A percentile compares a stretch with the other conserved stretches of the same genome.
Conservation (phyloP, 2,797 vertebrate genomes). For the Catharus ustulatus region DNA sequence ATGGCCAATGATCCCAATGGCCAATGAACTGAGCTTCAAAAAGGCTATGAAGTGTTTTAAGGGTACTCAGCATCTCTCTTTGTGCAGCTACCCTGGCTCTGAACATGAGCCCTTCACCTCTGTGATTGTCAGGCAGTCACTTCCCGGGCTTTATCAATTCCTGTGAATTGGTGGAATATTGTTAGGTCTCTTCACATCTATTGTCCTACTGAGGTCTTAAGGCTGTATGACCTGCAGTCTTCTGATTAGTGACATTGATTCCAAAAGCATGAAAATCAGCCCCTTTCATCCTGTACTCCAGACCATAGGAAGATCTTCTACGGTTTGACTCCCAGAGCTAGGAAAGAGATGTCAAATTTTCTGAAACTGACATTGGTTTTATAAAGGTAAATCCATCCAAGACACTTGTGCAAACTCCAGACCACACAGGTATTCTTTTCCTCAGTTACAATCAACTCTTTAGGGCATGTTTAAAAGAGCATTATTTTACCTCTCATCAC, state of each 20-base stretch:
- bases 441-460: background rate
- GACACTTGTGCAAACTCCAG: background rate
- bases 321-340: background rate
- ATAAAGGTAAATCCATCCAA: background rate
- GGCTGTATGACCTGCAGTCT: background rate
- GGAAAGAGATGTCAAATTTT: background rate
- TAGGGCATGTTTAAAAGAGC: background rate
- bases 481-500: background rate
- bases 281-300: background rate
- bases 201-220: background rate
- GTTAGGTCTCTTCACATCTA: background rate
- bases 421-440: background rate
- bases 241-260: background rate
- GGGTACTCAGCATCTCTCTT: background rate
- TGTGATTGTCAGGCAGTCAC: fast-evolving
- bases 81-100: fast-evolving
- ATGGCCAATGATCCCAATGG: fast-evolving
- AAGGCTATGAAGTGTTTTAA: background rate
- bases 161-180: background rate
- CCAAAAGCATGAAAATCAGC: background rate
- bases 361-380: background rate
- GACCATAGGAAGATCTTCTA: fast-evolving
- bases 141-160: background rate
- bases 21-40: background rate
- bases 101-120: background rate